Base-by-base conservation (phyloP, 2,113 vertebrate genomes). In the Rhipidura dahli region DNA sequence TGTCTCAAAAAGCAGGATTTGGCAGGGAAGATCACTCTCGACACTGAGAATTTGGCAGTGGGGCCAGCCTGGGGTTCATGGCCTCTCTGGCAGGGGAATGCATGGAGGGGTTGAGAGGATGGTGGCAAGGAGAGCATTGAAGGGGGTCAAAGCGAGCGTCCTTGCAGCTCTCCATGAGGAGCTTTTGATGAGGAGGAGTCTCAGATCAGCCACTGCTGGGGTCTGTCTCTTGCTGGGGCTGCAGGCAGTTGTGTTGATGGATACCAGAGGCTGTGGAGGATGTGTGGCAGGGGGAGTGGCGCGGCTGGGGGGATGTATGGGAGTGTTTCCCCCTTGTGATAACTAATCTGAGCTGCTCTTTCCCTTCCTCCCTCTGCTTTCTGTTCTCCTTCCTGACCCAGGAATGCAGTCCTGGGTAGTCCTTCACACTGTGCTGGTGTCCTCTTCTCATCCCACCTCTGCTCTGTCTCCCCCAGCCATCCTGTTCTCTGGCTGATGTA, bases 311-410 rank as follows among this genome's bases (percentile, higher is more conserved):
- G 51, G 37, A 68, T 27, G 14, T 15, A 75, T 21, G 11, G 10
- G 78, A 82, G 57, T 54, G 30, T 65, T 94, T 83, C 26, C 50
- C 82, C 81, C 68, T 76, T 75, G 82, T 42, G 65, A 80, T 93
- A 95, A 85, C 93, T 39, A 45, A 94, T 96, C 80, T 76, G 93
- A 96, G 90, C 50, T 17, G 73, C 59, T 92, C 90, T 94, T 97
- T 89, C 90, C 93, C 83, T 95, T 87, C 78, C 85, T 92, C 88
- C 86, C 66, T 89, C 59, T 21, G 26, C 90, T 95, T 93, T 76
- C 89, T 92, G 60, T 93, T 98, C 98, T 98, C 95, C 97, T 98
- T 98, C 90, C 82, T 96, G 92, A 66, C 89, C 87, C 81, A 60
- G 63, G 30, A 72, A 28, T 28, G 23, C 37, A 39, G 2, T 53